Base-by-base conservation (phyloP, 2,888 invertebrate species). In the Polyommatus iphigenia region DNA sequence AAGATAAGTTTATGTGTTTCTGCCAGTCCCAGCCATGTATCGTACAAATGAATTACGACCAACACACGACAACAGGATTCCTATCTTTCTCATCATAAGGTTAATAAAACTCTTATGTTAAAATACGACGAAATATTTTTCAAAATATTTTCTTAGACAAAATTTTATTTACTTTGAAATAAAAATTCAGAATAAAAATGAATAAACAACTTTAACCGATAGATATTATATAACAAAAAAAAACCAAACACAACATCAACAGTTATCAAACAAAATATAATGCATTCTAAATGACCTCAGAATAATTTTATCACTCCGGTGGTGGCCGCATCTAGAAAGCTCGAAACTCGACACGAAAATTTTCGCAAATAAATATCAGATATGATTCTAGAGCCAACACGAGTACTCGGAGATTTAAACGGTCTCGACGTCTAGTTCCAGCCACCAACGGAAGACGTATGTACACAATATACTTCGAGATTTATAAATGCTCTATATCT, bases 401-500 rank as follows among this genome's bases (percentile, higher is more conserved):
- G 5, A 54, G 54, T 18, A 18, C 18, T 18, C 54, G 18, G 4
- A 54, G 54, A 54, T 50, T 10, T 50, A 50, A 50, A 50, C 50
- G 5, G 54, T 18, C 15, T 67, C 5, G 24, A 67, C 24, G n/a
- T 24, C 75, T 75, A 75, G 50, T 75, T 50, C 50, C 75, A 75
- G 75, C 50, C 50, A 54, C 29, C 29, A 18, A 75, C 54, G 29
- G 29, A 54, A 50, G 18, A 75, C 54, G 54, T 50, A 54, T 75
- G 54, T 50, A 75, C 20, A 75, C 24, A 50, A 41, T 72, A 75
- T 18, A 75, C 46, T 54, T 54, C 46, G 75, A 75, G 75, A 75
- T 75, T 75, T 75, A 75, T 81, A 81, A 81, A 81, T 81, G 81
- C 81, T 81, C 80, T 78, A 79, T 78, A 79, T 81, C 79, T 81